A percentile compares a stretch with the other conserved stretches of the same genome.
phyloP scores from a whole-genome alignment of 2,113 vertebrate genomes.

The Serilophus lunatus region DNA sequence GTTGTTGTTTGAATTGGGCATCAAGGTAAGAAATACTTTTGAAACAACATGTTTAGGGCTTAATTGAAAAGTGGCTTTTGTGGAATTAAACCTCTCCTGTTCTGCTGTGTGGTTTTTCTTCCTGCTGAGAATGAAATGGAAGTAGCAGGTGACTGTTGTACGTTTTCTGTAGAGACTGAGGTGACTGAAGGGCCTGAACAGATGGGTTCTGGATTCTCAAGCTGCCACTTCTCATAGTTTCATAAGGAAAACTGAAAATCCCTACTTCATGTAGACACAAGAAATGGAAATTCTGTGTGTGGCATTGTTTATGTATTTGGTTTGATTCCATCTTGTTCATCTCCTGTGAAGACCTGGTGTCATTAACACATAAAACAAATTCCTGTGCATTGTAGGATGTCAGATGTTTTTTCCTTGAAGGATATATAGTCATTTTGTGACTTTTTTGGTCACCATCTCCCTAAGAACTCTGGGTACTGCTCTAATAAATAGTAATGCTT shows the following conservation, averaged over 20 bases:
- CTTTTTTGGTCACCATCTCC: background rate
- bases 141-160: background rate
- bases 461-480: background rate
- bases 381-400: background rate
- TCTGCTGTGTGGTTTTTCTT: background rate
- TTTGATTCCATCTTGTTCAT: background rate
- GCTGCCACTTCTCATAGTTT: background rate
- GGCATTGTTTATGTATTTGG: background rate
- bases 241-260: background rate
- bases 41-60: background rate
- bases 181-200: background rate
- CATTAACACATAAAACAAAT: background rate
- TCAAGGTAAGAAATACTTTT: background rate
- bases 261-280: background rate
- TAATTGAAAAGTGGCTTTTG: background rate
- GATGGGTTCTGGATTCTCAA: background rate
- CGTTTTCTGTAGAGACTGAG: background rate
- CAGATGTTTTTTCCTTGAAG: background rate
- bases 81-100: background rate
- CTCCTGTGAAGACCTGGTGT: background rate
- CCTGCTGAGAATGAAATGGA: constrained; percentile 20
- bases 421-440: background rate
- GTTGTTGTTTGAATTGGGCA: background rate
- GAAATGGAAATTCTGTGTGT: background rate
- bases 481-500: background rate